These are phyloP conservation scores for Phaenicophaeus curvirostris DNA, from an alignment of 2,797 vertebrate species.

Conservation along the genomic window DNA sequence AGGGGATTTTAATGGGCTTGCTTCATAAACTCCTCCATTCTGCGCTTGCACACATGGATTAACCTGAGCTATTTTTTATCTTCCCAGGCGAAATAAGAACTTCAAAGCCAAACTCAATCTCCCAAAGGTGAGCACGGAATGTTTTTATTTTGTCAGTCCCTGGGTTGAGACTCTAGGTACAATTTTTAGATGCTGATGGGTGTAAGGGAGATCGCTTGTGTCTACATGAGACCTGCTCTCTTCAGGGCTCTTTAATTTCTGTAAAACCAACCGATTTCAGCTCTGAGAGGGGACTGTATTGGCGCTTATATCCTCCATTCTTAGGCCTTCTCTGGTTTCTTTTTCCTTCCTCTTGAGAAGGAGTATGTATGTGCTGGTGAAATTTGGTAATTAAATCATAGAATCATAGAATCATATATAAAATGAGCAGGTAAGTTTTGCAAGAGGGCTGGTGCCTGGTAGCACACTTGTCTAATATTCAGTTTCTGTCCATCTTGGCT, in stretches of 20 bases:
- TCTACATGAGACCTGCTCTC: neutral
- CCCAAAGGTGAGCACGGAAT: conserved; percentile 86
- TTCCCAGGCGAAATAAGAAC: conserved; percentile 92
- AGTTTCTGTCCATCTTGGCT: neutral
- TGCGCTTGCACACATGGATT: neutral
- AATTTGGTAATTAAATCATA: neutral
- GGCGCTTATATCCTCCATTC: neutral
- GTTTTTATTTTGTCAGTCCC: neutral
- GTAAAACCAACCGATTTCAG: neutral
- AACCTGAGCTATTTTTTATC: neutral
- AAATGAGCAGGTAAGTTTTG: neutral
- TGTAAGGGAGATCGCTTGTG: neutral
- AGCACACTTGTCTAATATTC: neutral
- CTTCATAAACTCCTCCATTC: neutral
- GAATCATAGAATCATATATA: too few relatives aligned
- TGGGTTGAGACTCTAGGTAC: neutral
- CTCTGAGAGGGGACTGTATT: neutral
- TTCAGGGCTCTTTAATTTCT: neutral
- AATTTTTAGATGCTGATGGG: neutral
- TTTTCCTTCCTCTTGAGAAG: neutral
- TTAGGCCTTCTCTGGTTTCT: neutral
- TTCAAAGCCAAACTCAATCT: conserved; percentile 90
- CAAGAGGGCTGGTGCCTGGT: neutral
- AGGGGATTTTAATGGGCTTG: neutral
- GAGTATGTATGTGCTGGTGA: rapidly evolving